Base-by-base conservation (phyloP, 2,113 vertebrate genomes). In the Xiphophorus hellerii region DNA sequence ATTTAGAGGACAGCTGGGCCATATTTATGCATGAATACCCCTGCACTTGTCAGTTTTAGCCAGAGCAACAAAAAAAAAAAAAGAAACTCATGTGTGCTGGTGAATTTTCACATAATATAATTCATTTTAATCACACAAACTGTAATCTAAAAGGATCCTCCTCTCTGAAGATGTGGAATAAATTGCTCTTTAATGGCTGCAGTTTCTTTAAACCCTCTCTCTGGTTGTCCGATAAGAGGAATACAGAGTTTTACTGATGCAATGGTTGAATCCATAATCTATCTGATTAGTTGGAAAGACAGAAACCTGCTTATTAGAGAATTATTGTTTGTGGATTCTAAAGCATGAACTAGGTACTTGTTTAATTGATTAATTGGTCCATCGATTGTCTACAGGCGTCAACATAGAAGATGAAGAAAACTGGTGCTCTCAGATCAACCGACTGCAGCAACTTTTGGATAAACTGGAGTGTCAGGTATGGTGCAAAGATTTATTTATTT, bases 391-490 rank as follows among this genome's bases (percentile, higher is more conserved):
- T 84, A 42, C 82, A 99, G 98, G 95, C 25, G 66, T 89, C 82
- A 93, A 69, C 66, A 89, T 95, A 0, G 95, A 97, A 66, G 93
- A 94, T 3, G 96, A 91, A 85, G 94, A 93, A 69, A 95, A 97
- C 84, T 99, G 97, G 97, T 94, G 88, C 84, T 95, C 96, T 76
- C 97, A 99, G 89, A 94, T 99, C 83, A 96, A 94, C 86, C 94
- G 96, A 76, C 95, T 99, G 30, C 97, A 99, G 90, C 96, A 96
- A 76, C 96, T 99, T 78, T 94, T 99, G 2, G 96, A 97, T 89
- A 97, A 98, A 85, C 93, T 99, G 37, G 97, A 99, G 92, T 96
- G 94, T 90, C 96, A 97, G 96, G 98, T 99, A 92, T 2, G 64
- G 76, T 37, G 35, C 10, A 35, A 11, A 35, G 33, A 35, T 35